Evolutionary conservation across 1,140 invertebrate species (phyloP).

Genomic region (Drosophila kohkoa): DNA sequence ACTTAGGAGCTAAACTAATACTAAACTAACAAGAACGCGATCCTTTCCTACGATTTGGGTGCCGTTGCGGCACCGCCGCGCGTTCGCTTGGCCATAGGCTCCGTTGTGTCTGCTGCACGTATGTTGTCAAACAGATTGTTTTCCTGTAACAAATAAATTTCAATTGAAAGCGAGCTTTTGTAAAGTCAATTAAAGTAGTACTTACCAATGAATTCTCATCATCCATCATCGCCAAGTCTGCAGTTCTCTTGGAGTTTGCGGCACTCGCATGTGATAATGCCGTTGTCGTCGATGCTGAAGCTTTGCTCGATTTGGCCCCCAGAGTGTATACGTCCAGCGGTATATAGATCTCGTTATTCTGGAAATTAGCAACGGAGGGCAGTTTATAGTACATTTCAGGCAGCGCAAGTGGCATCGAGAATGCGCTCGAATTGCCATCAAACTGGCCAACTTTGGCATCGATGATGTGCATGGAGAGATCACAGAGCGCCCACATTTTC

Average conservation of each 20-base stretch:
- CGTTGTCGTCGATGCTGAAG: slow-evolving; percentile 40
- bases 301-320: slow-evolving; percentile 56
- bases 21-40: slow-evolving; percentile 72
- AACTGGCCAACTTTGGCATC: slow-evolving; percentile 85
- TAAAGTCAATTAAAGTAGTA: not conserved
- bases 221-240: slow-evolving; percentile 53
- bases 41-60: slow-evolving; percentile 62
- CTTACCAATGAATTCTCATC: slow-evolving; percentile 67
- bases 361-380: slow-evolving; percentile 62
- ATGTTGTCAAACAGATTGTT: slow-evolving; percentile 75
- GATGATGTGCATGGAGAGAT: slow-evolving; percentile 95
- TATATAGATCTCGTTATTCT: slow-evolving; percentile 80
- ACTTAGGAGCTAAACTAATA: slow-evolving; percentile 74
- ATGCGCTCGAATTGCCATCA: slow-evolving; percentile 68
- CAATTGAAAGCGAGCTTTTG: not conserved
- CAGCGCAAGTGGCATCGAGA: slow-evolving; percentile 73
- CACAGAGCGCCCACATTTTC: slow-evolving; percentile 98
- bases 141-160: slow-evolving; percentile 39
- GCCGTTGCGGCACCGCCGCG: slow-evolving; percentile 62
- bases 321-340: slow-evolving; percentile 75
- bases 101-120: slow-evolving; percentile 69
- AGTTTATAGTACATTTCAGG: slow-evolving; percentile 82
- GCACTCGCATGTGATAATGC: slow-evolving; percentile 40
- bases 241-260: slow-evolving; percentile 51
- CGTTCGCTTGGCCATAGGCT: slow-evolving; percentile 69